phyloP scores from a whole-genome alignment of 2,113 vertebrate species.

The Balaeniceps rex region DNA sequence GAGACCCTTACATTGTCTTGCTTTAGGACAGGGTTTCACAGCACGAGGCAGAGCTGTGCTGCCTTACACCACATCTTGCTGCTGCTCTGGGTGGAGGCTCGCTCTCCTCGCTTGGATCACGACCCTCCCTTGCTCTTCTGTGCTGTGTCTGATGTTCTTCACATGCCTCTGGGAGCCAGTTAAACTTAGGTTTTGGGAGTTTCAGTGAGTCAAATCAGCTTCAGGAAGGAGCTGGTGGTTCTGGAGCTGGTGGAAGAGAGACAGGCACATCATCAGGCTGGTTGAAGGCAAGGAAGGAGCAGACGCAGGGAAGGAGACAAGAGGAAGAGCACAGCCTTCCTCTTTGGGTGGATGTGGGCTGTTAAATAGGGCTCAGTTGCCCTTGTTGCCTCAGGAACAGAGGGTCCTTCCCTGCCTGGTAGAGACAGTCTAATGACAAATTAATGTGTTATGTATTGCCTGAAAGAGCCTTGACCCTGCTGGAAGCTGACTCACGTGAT shows the following conservation, averaged over 20 bases:
- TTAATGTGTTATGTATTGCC: neutral
- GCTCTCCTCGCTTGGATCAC: accelerated
- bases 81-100: neutral
- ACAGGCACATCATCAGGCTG: neutral
- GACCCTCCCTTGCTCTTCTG: neutral
- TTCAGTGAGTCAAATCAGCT: neutral
- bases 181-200: neutral
- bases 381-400: neutral
- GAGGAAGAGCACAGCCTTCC: neutral
- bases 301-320: neutral
- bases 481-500: neutral
- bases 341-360: neutral
- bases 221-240: neutral
- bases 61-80: neutral
- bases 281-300: neutral
- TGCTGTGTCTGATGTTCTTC: neutral
- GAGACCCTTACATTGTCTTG: neutral
- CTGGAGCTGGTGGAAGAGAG: neutral
- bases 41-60: neutral
- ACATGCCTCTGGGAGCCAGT: neutral
- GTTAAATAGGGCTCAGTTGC: neutral
- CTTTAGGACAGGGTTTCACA: neutral
- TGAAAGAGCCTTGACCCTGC: constrained; percentile 4
- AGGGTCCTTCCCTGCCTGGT: neutral
- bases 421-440: neutral